phyloP scores from a whole-genome alignment of 2,888 invertebrate genomes.

The Catonia carolina region DNA sequence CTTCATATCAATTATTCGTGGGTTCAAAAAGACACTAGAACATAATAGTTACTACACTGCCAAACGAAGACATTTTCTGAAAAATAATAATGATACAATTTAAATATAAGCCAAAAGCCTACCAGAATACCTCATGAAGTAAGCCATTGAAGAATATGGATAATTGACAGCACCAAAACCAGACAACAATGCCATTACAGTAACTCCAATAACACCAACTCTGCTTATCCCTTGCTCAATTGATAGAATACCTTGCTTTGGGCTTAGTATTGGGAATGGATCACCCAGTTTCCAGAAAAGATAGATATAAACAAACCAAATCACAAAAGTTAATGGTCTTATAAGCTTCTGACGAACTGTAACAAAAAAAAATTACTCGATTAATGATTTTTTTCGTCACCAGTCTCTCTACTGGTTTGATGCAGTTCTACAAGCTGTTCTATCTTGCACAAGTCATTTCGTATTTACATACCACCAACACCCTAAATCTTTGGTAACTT shows the following conservation, averaged over 20 bases:
- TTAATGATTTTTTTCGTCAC: not conserved
- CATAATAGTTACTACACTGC: too few relatives aligned
- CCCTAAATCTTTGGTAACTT: too few relatives aligned
- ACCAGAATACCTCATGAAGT: slow-evolving; percentile 71
- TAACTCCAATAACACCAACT: slow-evolving; percentile 97
- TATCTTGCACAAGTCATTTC: too few relatives aligned
- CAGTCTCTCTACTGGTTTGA: not conserved
- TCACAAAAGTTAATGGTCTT: slow-evolving; percentile 68
- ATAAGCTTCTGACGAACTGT: slow-evolving; percentile 70
- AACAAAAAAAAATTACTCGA: slow-evolving; percentile 38
- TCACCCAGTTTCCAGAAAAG: slow-evolving; percentile 99
- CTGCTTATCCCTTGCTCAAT: slow-evolving; percentile 92
- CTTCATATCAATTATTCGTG: too few relatives aligned
- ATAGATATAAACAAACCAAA: slow-evolving; percentile 88
- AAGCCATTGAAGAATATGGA: slow-evolving; percentile 97
- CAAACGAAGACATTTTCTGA: too few relatives aligned
- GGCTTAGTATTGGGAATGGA: slow-evolving; percentile 94
- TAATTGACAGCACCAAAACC: slow-evolving; percentile 99
- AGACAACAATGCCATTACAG: slow-evolving; percentile 96
- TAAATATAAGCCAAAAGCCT: not conserved
- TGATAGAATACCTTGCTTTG: slow-evolving; percentile 81
- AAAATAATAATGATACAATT: too few relatives aligned
- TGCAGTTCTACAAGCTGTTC: too few relatives aligned
- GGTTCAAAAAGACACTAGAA: too few relatives aligned
- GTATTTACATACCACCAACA: too few relatives aligned